These are phyloP conservation scores for Psix sp. DNA, from an alignment of 1,140 invertebrate genomes.

Conservation along the genomic window DNA sequence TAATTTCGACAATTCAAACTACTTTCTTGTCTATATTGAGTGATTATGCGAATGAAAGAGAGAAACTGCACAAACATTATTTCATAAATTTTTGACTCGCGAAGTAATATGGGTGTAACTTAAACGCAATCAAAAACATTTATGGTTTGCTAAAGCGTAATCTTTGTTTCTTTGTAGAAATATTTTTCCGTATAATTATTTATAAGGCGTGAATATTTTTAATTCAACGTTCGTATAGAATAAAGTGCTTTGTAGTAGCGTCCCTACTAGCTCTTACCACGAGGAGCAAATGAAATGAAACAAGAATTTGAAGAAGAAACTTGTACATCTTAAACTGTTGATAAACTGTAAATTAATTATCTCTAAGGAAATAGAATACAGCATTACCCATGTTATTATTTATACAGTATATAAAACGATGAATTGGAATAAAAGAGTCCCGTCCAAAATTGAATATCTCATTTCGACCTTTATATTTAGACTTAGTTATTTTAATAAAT, in stretches of 20 bases:
- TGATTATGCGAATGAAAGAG: constrained; percentile 14
- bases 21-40: too few relatives aligned
- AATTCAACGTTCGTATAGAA: constrained; percentile 38
- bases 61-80: not conserved
- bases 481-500: too few relatives aligned
- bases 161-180: too few relatives aligned
- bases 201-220: constrained; percentile 16
- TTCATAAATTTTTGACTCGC: too few relatives aligned
- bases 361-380: constrained; percentile 44
- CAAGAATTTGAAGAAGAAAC: constrained; percentile 27
- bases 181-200: constrained; percentile 12
- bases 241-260: constrained; percentile 41
- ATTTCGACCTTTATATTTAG: not conserved
- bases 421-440: constrained; percentile 58
- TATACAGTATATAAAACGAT: constrained; percentile 50
- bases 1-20: too few relatives aligned
- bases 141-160: too few relatives aligned
- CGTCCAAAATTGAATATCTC: constrained; percentile 36
- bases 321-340: constrained; percentile 46
- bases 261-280: constrained; percentile 19
- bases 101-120: too few relatives aligned
- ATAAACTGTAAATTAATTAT: constrained; percentile 49
- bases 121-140: too few relatives aligned
- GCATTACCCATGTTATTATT: constrained; percentile 51
- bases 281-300: constrained; percentile 4